These are phyloP conservation scores for Notamacropus eugenii DNA, from an alignment of 2,797 vertebrate genomes.

Conservation along the genomic window DNA sequence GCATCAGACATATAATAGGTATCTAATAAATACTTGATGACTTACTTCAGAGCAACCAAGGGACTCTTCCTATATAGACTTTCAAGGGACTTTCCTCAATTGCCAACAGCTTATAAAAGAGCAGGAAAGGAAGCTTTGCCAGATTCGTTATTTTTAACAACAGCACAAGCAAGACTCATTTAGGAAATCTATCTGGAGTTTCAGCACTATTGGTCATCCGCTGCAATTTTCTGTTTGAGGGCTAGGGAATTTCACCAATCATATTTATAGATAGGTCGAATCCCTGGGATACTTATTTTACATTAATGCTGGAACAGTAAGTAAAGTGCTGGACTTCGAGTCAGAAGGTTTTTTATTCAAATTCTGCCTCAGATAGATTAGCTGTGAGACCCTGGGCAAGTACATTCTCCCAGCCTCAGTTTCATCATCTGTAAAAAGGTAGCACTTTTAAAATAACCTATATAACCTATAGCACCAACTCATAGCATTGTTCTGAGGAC, in stretches of 20 bases:
- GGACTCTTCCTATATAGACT: background rate
- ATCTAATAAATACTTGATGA: background rate
- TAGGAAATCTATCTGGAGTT: background rate
- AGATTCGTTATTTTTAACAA: background rate
- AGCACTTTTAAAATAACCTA: too few species aligned
- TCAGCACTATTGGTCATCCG: background rate
- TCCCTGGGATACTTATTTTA: background rate
- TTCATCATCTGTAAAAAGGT: background rate
- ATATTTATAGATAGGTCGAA: background rate
- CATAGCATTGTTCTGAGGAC: background rate
- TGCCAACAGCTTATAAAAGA: background rate
- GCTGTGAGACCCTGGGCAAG: background rate
- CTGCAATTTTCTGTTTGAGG: background rate
- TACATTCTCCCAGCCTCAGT: background rate
- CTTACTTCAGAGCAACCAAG: background rate
- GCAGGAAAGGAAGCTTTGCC: background rate
- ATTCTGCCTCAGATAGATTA: background rate
- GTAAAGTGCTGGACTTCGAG: background rate
- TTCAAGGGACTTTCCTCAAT: background rate
- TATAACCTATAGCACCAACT: background rate
- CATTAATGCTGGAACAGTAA: background rate
- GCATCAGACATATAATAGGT: background rate
- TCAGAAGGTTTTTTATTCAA: background rate
- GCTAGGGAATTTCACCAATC: background rate
- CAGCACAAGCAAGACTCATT: background rate